Percentiles rank a stretch among this genome's conserved stretches.
Evolutionary conservation across 2,888 invertebrate genomes (phyloP).

Genomic region (Nemurella pictetii): DNA sequence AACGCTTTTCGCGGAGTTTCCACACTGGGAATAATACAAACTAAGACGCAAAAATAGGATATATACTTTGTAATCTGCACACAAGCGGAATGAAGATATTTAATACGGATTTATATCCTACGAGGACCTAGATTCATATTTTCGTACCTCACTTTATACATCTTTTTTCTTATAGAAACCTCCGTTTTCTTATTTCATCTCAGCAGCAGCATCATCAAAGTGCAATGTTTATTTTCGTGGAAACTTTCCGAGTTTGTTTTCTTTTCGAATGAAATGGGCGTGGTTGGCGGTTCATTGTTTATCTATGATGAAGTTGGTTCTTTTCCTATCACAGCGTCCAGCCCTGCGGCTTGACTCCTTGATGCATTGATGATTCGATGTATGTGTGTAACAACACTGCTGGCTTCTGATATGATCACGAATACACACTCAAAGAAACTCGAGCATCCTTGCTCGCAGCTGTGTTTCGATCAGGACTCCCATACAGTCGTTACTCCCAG

Average conservation of each 20-base stretch:
- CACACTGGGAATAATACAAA: too few species aligned
- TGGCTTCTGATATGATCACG: not conserved
- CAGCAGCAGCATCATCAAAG: not conserved
- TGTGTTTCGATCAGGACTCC: not conserved
- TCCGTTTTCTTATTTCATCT: not conserved
- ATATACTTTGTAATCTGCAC: too few species aligned
- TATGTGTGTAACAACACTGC: not conserved
- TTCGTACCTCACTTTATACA: not conserved
- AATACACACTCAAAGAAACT: not conserved
- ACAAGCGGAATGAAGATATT: not conserved
- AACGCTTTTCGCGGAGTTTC: not conserved
- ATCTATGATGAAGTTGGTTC: constrained; percentile 9
- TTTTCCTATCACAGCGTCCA: not conserved
- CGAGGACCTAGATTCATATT: not conserved
- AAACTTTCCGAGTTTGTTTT: constrained; percentile 11
- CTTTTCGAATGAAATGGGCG: constrained; percentile 8
- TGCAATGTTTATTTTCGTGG: not conserved
- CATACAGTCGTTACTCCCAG: too few species aligned
- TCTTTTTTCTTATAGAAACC: not conserved
- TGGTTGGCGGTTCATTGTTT: constrained; percentile 7
- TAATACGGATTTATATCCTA: not conserved
- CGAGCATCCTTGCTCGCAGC: not conserved
- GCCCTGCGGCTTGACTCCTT: not conserved
- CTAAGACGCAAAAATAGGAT: too few species aligned
- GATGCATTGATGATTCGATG: not conserved